Evolutionary conservation across 2,113 vertebrate genomes (phyloP).

Genomic region (Percopsis transmontana): DNA sequence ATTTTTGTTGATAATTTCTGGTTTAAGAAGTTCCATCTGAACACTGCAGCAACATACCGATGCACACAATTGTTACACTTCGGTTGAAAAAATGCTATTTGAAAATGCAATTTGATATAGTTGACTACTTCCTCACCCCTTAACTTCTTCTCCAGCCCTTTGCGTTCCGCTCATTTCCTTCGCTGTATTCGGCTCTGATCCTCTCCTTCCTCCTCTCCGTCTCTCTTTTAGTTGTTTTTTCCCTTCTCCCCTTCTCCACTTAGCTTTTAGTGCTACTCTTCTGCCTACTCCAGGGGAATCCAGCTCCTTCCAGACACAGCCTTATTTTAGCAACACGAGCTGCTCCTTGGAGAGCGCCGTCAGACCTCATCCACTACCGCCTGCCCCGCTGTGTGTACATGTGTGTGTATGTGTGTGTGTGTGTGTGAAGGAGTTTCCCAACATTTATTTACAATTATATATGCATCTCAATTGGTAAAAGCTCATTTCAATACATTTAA

Average conservation of each 20-base stretch:
- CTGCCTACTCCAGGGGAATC: conserved; percentile 71
- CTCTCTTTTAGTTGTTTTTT: background rate
- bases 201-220: background rate
- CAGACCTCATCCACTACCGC: conserved; percentile 55
- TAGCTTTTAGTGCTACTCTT: conserved; percentile 77
- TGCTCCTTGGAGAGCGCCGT: conserved; percentile 64
- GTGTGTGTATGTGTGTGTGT: conserved; percentile 15
- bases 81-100: too few relatives aligned
- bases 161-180: background rate
- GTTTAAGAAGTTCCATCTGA: too few relatives aligned
- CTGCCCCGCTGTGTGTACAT: conserved; percentile 36
- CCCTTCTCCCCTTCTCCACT: conserved; percentile 61
- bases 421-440: conserved; percentile 1
- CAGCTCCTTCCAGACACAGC: conserved; percentile 72
- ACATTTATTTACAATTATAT: conserved; percentile 25
- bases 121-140: background rate
- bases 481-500: background rate
- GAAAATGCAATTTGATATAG: too few relatives aligned
- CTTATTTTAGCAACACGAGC: conserved; percentile 75
- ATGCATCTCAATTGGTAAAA: background rate
- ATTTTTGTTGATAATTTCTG: too few relatives aligned
- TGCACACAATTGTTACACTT: too few relatives aligned
- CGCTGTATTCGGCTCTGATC: background rate
- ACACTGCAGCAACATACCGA: too few relatives aligned
- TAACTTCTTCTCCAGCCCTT: background rate